Base-by-base conservation (phyloP, 2,113 vertebrate species). In the Corythornis vintsioides region DNA sequence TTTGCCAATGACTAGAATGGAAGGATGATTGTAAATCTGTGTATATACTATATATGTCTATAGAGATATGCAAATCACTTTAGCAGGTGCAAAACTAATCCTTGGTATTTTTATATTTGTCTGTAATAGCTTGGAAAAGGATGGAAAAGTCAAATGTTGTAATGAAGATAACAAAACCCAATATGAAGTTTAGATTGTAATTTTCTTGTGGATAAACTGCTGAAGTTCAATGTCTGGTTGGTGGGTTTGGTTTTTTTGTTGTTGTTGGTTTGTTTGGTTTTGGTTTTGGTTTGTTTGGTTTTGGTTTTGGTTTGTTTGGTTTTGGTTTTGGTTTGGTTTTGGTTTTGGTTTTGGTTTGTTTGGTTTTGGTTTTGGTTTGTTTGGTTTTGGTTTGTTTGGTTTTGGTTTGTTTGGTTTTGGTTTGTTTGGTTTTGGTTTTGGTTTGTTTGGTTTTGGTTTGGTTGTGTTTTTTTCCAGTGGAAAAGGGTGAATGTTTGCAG, bases 401-500 rank as follows among this genome's bases (percentile, higher is more conserved):
- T 38, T 35, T 35, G 35, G 35, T 35, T 35, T 35, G 38, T 33
- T 33, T 33, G 33, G 38, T 38, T 38, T 38, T 38, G 9, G 38
- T 38, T 38, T 38, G 38, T 38, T 38, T 38, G 38, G 38, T 38
- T 38, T 35, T 35, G 35, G 35, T 35, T 35, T 35, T 35, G 38
- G 10, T 35, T 35, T 38, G 38, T 38, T 38, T 38, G 38, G 38
- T 38, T 38, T 35, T 35, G 35, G 35, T 35, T 35, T 35, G 38
- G 10, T 35, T 35, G 35, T 38, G 10, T 60, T 21, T 65, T 45
- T 63, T 53, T 55, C 3, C 3, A 28, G 0, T 0, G 1, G 11
- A 48, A 45, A 55, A 48, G 15, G 13, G 26, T 65, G 26, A 45
- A 16, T 64, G 11, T 59, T 82, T 76, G 5, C 6, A 60, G 57